Evolutionary conservation across 2,888 invertebrate species (phyloP).

Genomic region (Drosophila quinaria): DNA sequence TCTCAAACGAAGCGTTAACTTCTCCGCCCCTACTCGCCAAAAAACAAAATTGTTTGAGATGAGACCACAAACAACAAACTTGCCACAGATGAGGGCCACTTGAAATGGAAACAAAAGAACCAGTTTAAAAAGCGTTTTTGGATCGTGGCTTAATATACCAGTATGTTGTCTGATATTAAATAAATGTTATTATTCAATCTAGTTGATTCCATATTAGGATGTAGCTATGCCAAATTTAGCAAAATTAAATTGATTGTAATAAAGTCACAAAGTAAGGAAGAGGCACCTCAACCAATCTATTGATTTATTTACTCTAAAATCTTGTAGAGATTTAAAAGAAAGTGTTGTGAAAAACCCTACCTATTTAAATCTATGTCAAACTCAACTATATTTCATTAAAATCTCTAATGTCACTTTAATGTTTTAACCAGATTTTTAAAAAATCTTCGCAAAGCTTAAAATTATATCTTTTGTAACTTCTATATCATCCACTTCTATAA

Average conservation of each 20-base stretch:
- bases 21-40: neutral
- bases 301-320: neutral
- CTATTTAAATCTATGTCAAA: neutral
- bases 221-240: neutral
- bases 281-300: neutral
- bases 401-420: neutral
- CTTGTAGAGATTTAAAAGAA: neutral
- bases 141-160: constrained; percentile 4
- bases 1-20: constrained; percentile 68
- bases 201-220: neutral
- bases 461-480: neutral
- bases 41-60: constrained; percentile 41
- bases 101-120: constrained; percentile 45
- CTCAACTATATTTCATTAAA: neutral
- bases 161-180: neutral
- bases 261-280: too few species aligned
- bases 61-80: constrained; percentile 48
- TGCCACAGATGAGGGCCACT: constrained; percentile 48
- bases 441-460: neutral
- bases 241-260: neutral
- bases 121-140: constrained; percentile 30
- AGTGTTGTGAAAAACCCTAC: neutral
- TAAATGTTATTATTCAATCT: constrained; percentile 4
- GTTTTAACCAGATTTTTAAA: neutral
- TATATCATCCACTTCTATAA: neutral